Evolutionary conservation across 2,797 vertebrate genomes (phyloP).

Genomic region (Carcharodon carcharias): DNA sequence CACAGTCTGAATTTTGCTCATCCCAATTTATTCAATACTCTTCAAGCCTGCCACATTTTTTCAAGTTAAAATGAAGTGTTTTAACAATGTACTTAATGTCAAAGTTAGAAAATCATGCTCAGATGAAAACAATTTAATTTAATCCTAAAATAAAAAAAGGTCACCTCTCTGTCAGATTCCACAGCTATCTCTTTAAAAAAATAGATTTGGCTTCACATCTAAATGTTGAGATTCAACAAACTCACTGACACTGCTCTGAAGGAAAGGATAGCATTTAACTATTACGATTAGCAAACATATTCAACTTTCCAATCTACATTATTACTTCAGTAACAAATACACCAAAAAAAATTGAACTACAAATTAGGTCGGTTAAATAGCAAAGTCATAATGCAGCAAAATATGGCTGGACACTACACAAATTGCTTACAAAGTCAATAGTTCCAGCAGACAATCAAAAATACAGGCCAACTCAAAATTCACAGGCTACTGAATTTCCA

Average conservation of each 20-base stretch:
- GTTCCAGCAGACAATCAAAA: neutral
- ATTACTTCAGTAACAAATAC: neutral
- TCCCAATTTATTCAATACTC: neutral
- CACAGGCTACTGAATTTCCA: neutral
- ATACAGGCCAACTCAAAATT: neutral
- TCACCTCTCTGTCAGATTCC: constrained; percentile 59
- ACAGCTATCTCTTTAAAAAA: constrained; percentile 47
- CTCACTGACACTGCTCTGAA: too few species aligned
- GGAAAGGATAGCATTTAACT: neutral
- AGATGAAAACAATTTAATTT: constrained; percentile 54
- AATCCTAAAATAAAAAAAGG: constrained; percentile 45
- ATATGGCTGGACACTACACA: neutral
- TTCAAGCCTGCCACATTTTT: neutral
- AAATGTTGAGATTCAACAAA: constrained; percentile 26
- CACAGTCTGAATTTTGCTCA: neutral
- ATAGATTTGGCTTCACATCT: constrained; percentile 15
- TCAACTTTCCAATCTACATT: neutral
- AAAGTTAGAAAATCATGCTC: constrained; percentile 53
- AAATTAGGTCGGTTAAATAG: neutral
- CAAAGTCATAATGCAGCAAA: neutral
- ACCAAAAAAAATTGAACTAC: neutral
- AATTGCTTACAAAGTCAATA: neutral
- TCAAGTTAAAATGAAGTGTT: neutral
- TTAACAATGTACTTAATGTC: constrained; percentile 29
- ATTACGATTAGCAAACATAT: neutral